Percentiles rank a stretch among this genome's conserved stretches.
These are phyloP conservation scores for Pedetes capensis DNA, from an alignment of 2,113 vertebrate genomes.

Conservation along the genomic window DNA sequence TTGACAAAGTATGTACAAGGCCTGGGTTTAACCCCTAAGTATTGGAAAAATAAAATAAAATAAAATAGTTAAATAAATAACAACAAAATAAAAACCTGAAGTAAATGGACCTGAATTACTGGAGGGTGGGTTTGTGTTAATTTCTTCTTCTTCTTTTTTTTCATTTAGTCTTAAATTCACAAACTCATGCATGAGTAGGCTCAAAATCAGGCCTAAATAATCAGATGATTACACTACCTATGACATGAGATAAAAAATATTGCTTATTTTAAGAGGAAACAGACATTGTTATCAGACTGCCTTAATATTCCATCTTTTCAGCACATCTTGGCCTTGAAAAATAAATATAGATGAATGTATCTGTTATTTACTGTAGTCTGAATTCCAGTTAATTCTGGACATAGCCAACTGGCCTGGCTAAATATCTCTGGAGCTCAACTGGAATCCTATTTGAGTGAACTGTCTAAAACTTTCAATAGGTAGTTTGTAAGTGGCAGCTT, in stretches of 20 bases:
- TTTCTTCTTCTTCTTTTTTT: not conserved
- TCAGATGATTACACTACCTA: not conserved
- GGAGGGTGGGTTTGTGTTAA: not conserved
- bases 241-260: not conserved
- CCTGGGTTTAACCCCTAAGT: not conserved
- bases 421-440: constrained; percentile 2
- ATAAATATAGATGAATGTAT: constrained; percentile 15
- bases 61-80: not conserved
- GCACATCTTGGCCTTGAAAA: constrained; percentile 4
- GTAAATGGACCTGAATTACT: not conserved
- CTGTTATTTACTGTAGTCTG: not conserved
- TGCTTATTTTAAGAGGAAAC: not conserved
- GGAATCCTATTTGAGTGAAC: constrained; percentile 4
- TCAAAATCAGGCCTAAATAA: not conserved
- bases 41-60: too few relatives aligned
- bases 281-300: not conserved
- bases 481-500: not conserved
- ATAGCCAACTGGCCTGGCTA: constrained; percentile 10
- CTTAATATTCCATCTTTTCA: not conserved
- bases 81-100: not conserved
- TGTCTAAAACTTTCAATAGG: not conserved
- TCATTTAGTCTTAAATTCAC: not conserved
- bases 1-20: too few relatives aligned
- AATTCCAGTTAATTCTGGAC: constrained; percentile 42
- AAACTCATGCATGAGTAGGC: not conserved